Evolutionary conservation across 1,140 invertebrate genomes (phyloP).

Genomic region (Anagrus nilaparvatae): DNA sequence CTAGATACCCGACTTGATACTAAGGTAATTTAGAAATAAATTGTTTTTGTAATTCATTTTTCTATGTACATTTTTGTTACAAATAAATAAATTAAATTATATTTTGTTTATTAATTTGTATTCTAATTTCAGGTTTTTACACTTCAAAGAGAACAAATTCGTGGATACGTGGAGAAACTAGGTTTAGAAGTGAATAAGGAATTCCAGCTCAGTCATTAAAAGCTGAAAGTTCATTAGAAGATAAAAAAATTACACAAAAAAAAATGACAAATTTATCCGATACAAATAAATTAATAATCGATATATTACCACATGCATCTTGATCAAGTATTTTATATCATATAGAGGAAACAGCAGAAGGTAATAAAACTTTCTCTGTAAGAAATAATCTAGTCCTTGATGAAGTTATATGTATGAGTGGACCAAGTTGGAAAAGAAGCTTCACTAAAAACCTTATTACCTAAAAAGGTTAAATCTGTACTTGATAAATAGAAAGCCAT

Average conservation of each 20-base stretch:
- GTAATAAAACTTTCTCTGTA: constrained; percentile 37
- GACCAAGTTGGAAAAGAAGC: constrained; percentile 44
- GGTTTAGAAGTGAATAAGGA: no score
- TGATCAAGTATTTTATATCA: constrained; percentile 45
- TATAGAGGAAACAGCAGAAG: constrained; percentile 41
- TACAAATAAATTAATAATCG: constrained; percentile 38
- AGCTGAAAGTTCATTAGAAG: no score
- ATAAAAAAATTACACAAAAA: constrained; percentile 24
- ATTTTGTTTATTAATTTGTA: no score
- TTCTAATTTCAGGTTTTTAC: no score
- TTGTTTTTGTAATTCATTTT: no score
- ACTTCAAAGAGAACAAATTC: no score
- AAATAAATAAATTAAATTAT: no score
- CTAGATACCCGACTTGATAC: no score
- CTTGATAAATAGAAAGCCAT: constrained; percentile 55
- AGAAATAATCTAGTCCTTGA: constrained; percentile 43
- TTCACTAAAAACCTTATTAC: constrained; percentile 47
- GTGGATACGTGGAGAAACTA: no score
- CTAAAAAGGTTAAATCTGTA: constrained; percentile 44
- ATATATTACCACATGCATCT: constrained; percentile 52
- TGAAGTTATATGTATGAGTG: constrained; percentile 50
- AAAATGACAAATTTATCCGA: constrained; percentile 18
- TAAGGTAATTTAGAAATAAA: no score
- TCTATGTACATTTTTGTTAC: no score
- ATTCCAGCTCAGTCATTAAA: no score